Evolutionary conservation across 2,113 vertebrate genomes (phyloP), one percentile per base, ranked within the genome.

Genomic region (Clinocottus analis): DNA sequence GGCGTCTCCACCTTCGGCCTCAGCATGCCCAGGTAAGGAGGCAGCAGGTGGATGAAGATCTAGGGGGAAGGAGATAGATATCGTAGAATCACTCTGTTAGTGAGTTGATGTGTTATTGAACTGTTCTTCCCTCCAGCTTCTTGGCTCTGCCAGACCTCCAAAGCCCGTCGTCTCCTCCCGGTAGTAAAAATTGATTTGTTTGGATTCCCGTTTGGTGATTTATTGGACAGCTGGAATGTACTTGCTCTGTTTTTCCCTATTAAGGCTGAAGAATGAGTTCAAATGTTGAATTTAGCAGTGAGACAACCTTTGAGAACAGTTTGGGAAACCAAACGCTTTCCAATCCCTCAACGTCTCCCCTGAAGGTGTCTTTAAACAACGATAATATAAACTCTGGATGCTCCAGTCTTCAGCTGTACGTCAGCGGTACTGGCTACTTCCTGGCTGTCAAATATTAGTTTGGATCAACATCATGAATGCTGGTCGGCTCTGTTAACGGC

Each of bases 11-110:
- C 91, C 69, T 96, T 97, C 1, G 97, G 97, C 19, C 97, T 93
- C 47, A 94, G 92, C 86, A 98, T 93, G 39, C 95, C 86, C 81
- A 98, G 89, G 80, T 96, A 97, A 0, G 87, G 89, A 2, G 97
- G 96, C 10, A 98, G 93, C 63, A 93, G 92, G 87, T 96, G 95
- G 87, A 98, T 96, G 76, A 97, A 98, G 79, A 97, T 96, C 97
- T 98, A 61, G 31, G 13, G 14, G 23, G 27, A 63, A 6, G 37
- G 17, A 67, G 7, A 21, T n/a, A n/a, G n/a, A 14, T 2, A 14
- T 2, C 35, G 5, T 25, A 17, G 14, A 56, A 31, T 47, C 59
- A 35, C 4, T 25, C 37, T 45, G 13, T 56, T 27, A 16, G 2
- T 29, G 7, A 27, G 6, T 8, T 11, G 3, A 35, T 33, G 17